Evolutionary conservation across 2,113 vertebrate species (phyloP).

Genomic region (Aplodontia rufa): DNA sequence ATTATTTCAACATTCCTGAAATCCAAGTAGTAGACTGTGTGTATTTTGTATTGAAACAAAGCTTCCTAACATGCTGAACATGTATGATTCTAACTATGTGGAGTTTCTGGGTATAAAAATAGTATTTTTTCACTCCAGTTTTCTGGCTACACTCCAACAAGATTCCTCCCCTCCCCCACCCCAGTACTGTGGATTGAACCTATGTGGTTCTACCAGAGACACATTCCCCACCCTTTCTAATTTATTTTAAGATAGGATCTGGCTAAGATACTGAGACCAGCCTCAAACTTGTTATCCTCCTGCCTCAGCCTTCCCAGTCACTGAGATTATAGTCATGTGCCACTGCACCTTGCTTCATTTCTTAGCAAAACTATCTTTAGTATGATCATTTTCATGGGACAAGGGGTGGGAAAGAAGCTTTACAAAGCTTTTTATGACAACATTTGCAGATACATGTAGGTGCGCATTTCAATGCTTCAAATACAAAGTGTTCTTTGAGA

Average conservation of each 20-base stretch:
- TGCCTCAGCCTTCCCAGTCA: no score
- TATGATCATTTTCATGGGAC: not conserved
- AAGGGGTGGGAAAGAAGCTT: not conserved
- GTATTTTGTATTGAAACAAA: not conserved
- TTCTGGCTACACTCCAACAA: slow-evolving; percentile 37
- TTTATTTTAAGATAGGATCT: no score
- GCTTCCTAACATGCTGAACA: not conserved
- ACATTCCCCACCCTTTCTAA: no score
- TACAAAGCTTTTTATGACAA: no score
- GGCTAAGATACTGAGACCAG: no score
- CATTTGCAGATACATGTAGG: not conserved
- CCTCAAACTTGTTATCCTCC: no score
- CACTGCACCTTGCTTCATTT: no score
- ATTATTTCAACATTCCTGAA: not conserved
- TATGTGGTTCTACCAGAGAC: no score
- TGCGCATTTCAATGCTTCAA: not conserved
- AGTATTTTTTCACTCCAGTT: slow-evolving; percentile 16
- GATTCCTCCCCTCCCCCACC: not conserved
- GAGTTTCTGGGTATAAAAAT: not conserved
- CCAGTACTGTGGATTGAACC: no score
- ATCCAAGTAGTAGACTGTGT: not conserved
- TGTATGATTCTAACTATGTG: slow-evolving; percentile 17
- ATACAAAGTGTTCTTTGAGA: not conserved
- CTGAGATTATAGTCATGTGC: no score
- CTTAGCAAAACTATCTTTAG: slow-evolving; percentile 16